Evolutionary conservation across 2,797 vertebrate species (phyloP).

Genomic region (Euthynnus affinis): DNA sequence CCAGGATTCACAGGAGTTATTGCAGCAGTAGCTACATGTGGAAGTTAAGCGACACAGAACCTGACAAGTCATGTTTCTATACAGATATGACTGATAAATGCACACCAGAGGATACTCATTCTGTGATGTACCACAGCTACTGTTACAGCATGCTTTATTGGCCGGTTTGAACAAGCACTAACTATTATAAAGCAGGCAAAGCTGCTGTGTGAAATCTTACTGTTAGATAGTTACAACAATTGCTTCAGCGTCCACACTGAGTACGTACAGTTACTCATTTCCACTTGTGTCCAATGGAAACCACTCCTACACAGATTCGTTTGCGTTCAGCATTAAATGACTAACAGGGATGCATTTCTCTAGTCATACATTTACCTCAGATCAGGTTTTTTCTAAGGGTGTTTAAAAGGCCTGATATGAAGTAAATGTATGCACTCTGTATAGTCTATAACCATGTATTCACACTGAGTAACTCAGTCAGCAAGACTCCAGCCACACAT

Average conservation of each 20-base stretch:
- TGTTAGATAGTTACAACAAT: neutral
- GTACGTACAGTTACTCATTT: neutral
- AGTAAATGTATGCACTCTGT: neutral
- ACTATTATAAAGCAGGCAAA: neutral
- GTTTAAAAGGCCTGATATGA: no score
- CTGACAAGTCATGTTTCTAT: slow-evolving; percentile 28
- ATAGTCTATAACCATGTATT: neutral
- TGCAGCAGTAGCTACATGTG: slow-evolving; percentile 39
- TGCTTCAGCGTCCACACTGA: neutral
- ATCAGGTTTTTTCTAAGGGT: neutral
- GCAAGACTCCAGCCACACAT: neutral
- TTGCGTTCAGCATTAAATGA: neutral
- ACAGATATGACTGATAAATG: slow-evolving; percentile 27
- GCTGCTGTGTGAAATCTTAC: slow-evolving; percentile 8
- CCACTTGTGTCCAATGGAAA: neutral
- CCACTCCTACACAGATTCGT: neutral
- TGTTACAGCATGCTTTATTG: slow-evolving; percentile 44
- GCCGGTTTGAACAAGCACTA: slow-evolving; percentile 21
- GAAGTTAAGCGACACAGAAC: slow-evolving; percentile 25
- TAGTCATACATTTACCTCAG: neutral
- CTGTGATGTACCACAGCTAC: slow-evolving; percentile 22
- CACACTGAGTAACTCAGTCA: neutral
- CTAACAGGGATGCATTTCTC: neutral
- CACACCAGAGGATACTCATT: slow-evolving; percentile 1
- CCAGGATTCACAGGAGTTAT: slow-evolving; percentile 44